These are phyloP conservation scores for Neuroterus valhalla DNA, from an alignment of 1,140 invertebrate species.

Conservation along the genomic window DNA sequence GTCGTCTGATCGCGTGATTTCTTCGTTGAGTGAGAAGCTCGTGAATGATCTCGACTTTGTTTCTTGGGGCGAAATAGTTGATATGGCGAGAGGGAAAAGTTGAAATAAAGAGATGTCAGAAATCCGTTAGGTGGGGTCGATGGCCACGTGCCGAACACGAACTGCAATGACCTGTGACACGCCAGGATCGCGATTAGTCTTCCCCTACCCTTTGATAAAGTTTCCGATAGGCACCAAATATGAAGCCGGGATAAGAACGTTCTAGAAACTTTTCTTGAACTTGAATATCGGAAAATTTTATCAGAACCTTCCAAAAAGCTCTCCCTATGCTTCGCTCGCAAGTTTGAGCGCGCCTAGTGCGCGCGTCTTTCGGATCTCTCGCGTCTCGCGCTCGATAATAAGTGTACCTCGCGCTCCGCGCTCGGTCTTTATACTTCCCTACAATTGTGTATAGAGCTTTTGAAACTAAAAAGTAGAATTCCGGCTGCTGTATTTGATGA, in stretches of 20 bases:
- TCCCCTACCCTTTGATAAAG: not conserved
- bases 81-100: not conserved
- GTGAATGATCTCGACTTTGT: slow-evolving; percentile 21
- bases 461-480: too few relatives aligned
- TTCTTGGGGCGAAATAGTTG: not conserved
- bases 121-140: slow-evolving; percentile 15
- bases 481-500: too few relatives aligned
- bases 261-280: not conserved
- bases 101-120: slow-evolving; percentile 11
- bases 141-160: slow-evolving; percentile 20
- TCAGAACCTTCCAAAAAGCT: too few relatives aligned
- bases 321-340: too few relatives aligned
- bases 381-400: too few relatives aligned
- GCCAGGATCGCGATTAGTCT: slow-evolving; percentile 22
- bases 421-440: too few relatives aligned
- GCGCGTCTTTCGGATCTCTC: too few relatives aligned
- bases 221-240: not conserved
- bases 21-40: not conserved
- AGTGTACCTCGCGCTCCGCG: too few relatives aligned
- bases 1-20: slow-evolving; percentile 1
- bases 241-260: too few relatives aligned
- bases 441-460: too few relatives aligned
- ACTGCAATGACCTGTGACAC: not conserved
- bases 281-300: not conserved
- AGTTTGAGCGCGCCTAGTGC: too few relatives aligned